phyloP scores from a whole-genome alignment of 2,888 invertebrate genomes.

The Apodemia duryi region DNA sequence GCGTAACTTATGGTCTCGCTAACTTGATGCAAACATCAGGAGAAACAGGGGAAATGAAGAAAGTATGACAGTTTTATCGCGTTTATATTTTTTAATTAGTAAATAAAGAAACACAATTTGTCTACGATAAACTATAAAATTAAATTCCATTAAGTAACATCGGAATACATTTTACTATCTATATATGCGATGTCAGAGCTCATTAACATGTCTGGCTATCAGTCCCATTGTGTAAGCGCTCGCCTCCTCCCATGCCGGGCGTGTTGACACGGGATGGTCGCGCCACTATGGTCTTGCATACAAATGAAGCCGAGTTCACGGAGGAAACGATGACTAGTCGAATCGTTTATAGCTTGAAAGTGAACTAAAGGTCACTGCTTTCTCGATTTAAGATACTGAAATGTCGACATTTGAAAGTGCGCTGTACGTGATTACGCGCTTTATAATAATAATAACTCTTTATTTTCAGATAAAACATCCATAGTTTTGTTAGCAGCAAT shows the following conservation, averaged over 20 bases:
- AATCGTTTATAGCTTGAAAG: background rate
- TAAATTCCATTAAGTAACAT: background rate
- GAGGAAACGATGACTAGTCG: background rate
- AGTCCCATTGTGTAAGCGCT: background rate
- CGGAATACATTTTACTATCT: background rate
- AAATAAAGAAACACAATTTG: too few relatives aligned
- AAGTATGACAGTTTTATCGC: too few relatives aligned
- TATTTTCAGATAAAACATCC: too few relatives aligned
- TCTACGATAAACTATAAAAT: too few relatives aligned
- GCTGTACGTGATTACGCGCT: background rate
- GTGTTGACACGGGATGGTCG: background rate
- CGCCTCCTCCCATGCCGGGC: background rate
- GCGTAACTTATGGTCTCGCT: too few relatives aligned
- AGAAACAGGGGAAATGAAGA: too few relatives aligned
- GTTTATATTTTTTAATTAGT: too few relatives aligned
- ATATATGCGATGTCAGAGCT: background rate
- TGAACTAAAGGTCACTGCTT: slow-evolving; percentile 9
- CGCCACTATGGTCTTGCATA: background rate
- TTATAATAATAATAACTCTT: too few relatives aligned
- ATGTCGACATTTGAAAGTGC: background rate
- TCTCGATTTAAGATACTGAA: background rate
- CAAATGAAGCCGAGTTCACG: background rate
- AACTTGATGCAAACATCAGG: too few relatives aligned
- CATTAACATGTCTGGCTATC: background rate
- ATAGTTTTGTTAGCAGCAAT: too few relatives aligned